A percentile compares a stretch with the other conserved stretches of the same genome.
Evolutionary conservation across 2,888 invertebrate genomes (phyloP).

Genomic region (Andrena hattorfiana): DNA sequence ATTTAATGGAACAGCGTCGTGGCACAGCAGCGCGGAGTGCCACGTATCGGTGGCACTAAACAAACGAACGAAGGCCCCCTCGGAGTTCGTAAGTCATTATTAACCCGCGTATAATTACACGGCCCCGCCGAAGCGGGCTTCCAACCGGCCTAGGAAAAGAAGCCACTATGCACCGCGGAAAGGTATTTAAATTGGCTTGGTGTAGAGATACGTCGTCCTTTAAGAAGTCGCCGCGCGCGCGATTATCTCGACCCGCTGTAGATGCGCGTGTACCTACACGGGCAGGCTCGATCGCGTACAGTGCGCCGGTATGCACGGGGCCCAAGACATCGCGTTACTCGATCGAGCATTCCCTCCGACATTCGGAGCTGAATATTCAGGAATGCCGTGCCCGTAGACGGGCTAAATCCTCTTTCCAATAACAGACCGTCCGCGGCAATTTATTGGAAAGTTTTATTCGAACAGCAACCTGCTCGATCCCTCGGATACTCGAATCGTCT

Average conservation of each 20-base stretch:
- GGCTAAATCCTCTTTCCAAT: not conserved
- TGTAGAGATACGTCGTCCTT: slow-evolving; percentile 62
- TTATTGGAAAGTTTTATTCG: not conserved
- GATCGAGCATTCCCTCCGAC: slow-evolving; percentile 51
- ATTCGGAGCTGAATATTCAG: slow-evolving; percentile 35
- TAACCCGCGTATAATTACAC: slow-evolving; percentile 74
- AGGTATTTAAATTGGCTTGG: slow-evolving; percentile 76
- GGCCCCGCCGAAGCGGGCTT: slow-evolving; percentile 48
- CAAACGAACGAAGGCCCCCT: slow-evolving; percentile 63
- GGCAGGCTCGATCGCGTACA: not conserved
- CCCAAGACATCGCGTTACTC: slow-evolving; percentile 47
- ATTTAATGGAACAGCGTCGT: slow-evolving; percentile 61
- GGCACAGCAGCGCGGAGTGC: slow-evolving; percentile 37
- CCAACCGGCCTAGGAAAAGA: slow-evolving; percentile 53
- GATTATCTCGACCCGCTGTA: slow-evolving; percentile 68
- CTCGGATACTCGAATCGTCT: not conserved
- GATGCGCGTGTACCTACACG: slow-evolving; percentile 34
- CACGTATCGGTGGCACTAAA: slow-evolving; percentile 65
- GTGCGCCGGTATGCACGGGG: slow-evolving; percentile 31
- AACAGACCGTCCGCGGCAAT: not conserved
- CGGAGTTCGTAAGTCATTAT: slow-evolving; percentile 73
- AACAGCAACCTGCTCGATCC: not conserved
- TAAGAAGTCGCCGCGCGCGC: slow-evolving; percentile 70
- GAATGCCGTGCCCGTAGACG: not conserved
- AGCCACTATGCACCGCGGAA: slow-evolving; percentile 57